phyloP scores from a whole-genome alignment of 2,797 vertebrate genomes.

The Coracias cyanogaster region DNA sequence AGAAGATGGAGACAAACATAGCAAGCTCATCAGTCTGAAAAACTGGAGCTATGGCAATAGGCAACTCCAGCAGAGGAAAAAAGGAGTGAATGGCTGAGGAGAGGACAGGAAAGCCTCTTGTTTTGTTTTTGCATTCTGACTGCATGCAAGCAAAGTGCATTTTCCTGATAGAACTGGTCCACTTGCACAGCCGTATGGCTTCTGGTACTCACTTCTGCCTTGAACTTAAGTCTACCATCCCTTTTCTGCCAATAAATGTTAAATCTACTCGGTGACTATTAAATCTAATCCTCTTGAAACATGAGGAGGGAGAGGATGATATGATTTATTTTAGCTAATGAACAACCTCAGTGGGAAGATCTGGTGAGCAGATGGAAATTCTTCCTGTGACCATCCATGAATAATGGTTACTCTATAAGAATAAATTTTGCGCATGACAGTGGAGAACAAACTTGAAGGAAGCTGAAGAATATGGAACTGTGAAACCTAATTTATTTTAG shows the following conservation, averaged over 20 bases:
- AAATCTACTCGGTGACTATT: not conserved
- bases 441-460: not conserved
- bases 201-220: not conserved
- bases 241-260: not conserved
- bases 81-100: not conserved
- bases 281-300: not conserved
- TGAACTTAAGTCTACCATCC: not conserved
- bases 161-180: not conserved
- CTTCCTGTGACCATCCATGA: not conserved
- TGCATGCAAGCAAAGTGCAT: not conserved
- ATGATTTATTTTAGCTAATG: not conserved
- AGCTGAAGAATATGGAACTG: not conserved
- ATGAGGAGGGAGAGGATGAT: not conserved
- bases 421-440: not conserved
- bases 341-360: not conserved
- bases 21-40: not conserved
- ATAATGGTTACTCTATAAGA: not conserved
- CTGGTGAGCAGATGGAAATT: not conserved
- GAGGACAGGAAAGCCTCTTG: not conserved
- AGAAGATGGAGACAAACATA: not conserved
- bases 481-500: not conserved
- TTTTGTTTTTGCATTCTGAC: not conserved
- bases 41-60: not conserved
- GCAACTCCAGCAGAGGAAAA: not conserved
- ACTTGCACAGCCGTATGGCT: not conserved